These are phyloP conservation scores for Axis porcinus DNA, from an alignment of 2,113 vertebrate species.

Conservation along the genomic window DNA sequence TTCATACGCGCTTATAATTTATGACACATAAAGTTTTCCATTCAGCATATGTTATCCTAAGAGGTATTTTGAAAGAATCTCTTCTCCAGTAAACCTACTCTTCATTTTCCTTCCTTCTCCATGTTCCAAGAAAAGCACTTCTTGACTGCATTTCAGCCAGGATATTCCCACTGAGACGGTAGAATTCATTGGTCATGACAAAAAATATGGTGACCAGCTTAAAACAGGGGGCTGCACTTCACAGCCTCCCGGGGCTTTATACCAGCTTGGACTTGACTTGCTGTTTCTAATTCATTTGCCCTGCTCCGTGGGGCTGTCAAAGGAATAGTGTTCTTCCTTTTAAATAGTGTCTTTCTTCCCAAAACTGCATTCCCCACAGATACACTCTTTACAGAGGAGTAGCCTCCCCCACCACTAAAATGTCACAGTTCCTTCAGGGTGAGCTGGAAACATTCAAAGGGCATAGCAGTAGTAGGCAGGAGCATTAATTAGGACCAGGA, in stretches of 20 bases:
- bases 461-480: background rate
- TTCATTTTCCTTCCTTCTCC: background rate
- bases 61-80: background rate
- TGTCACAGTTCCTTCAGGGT: slow-evolving; percentile 48
- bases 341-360: slow-evolving; percentile 72
- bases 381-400: slow-evolving; percentile 61
- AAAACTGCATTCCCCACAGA: slow-evolving; percentile 57
- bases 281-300: background rate
- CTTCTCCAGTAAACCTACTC: background rate
- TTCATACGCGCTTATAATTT: background rate
- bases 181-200: background rate
- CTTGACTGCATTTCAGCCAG: background rate
- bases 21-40: background rate
- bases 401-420: slow-evolving; percentile 66
- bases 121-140: background rate
- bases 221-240: background rate
- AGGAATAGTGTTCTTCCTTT: slow-evolving; percentile 64
- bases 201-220: background rate
- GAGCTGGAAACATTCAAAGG: slow-evolving; percentile 16
- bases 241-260: background rate
- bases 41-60: background rate
- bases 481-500: background rate
- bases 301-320: slow-evolving; percentile 32
- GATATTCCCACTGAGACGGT: background rate
- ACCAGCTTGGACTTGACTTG: background rate